A percentile compares a stretch with the other conserved stretches of the same genome.
phyloP scores from a whole-genome alignment of 2,888 invertebrate genomes.

The Tiliacea citrago region DNA sequence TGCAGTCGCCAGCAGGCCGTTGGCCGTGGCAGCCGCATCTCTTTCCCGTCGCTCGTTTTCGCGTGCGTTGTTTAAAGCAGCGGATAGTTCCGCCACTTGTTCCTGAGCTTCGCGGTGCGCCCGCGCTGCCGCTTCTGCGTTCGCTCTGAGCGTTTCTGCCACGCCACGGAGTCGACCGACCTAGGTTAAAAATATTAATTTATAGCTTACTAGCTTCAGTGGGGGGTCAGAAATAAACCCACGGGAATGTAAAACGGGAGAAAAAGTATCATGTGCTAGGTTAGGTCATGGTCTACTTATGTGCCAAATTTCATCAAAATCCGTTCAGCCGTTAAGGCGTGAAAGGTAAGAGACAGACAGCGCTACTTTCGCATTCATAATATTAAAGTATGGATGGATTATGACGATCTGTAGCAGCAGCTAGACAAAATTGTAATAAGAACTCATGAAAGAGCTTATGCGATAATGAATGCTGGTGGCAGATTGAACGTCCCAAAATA shows the following conservation, averaged over 20 bases:
- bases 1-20: constrained; percentile 92
- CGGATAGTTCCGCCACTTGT: constrained; percentile 85
- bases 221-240: no score
- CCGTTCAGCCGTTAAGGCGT: neutral
- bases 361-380: no score
- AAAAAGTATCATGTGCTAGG: neutral
- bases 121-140: constrained; percentile 90
- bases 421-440: neutral
- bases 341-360: neutral
- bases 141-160: constrained; percentile 91
- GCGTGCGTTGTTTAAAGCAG: constrained; percentile 86
- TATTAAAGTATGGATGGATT: neutral
- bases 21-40: constrained; percentile 88
- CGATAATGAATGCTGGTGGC: neutral
- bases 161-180: constrained; percentile 89
- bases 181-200: constrained; percentile 65
- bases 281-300: neutral
- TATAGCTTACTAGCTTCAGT: neutral
- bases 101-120: constrained; percentile 90
- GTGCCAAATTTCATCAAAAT: neutral
- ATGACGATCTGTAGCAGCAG: neutral
- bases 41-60: constrained; percentile 88
- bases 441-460: constrained; percentile 1
- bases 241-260: neutral
- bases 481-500: neutral